Evolutionary conservation across 2,113 vertebrate species (phyloP).

Genomic region (Ariopsis seemanni): DNA sequence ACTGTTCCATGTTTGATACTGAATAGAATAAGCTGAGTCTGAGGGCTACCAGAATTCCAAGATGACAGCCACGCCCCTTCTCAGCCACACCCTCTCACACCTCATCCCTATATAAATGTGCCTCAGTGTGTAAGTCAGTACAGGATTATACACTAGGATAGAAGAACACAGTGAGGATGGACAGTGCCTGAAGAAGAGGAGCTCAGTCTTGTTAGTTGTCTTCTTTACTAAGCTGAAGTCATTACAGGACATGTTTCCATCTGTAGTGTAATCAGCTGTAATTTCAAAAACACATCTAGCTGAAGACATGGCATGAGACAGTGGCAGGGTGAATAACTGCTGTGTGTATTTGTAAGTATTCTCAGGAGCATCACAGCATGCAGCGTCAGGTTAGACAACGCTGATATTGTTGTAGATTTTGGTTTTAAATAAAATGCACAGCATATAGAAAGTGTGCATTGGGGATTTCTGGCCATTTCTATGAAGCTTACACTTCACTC

Average conservation of each 20-base stretch:
- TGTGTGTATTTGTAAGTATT: not conserved
- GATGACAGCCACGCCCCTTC: not conserved
- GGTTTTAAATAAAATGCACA: not conserved
- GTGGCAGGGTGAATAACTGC: not conserved
- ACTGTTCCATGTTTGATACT: not conserved
- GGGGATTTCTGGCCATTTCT: not conserved
- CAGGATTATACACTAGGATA: not conserved
- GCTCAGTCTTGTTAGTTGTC: not conserved
- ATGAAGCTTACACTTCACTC: not conserved
- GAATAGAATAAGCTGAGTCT: not conserved
- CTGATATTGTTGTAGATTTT: not conserved
- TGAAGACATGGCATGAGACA: not conserved
- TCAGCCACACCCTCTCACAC: not conserved
- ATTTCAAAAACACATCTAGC: not conserved
- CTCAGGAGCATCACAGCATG: not conserved
- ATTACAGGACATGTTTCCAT: not conserved
- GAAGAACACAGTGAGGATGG: too few relatives aligned
- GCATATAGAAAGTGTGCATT: not conserved
- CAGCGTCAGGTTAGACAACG: not conserved
- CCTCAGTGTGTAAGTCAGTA: not conserved
- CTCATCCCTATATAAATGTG: not conserved
- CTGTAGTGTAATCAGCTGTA: not conserved
- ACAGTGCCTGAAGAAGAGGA: not conserved
- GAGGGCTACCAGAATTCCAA: not conserved
- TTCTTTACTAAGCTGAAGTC: not conserved